Base-by-base conservation (phyloP, 2,113 vertebrate genomes). In the Bombycilla garrulus region DNA sequence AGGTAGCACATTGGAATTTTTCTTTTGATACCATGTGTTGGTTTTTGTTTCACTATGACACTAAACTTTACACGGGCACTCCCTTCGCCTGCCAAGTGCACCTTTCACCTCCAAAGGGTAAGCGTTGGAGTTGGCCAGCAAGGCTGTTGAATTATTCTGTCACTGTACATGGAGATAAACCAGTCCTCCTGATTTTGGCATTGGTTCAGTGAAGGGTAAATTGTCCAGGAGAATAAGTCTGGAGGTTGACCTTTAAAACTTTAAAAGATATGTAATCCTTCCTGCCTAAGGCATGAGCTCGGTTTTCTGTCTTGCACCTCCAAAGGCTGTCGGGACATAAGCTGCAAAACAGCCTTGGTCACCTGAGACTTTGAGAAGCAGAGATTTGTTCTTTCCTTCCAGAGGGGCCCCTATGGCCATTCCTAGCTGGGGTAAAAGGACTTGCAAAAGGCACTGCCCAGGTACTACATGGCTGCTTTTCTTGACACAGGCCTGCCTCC, bases 181-280 rank as follows among this genome's bases (percentile, higher is more conserved):
- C 62, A 28, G 53, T 53, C 33, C 17, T 85, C 31, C 58, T 78
- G 31, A 23, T 54, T 89, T 86, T 92, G 56, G 38, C 44, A 29
- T 86, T 65, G 71, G n/a, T 82, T 90, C 71, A 86, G 51, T 5
- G 44, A 60, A 61, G 65, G 69, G 44, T 92, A 81, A 82, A 76
- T 91, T 93, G 66, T 88, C 51, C 28, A 45, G 79, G 60, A 74
- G 65, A 86, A 1, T 72, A 66, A 77, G 11, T 79, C 81, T 64
- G 70, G 47, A 78, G 14, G 16, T 23, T 87, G 87, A 86, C 79
- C 87, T 92, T 86, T 90, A 94, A 94, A 93, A 67, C 74, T 74
- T 83, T 2, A 31, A 42, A 83, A 82, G 51, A 54, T 83, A 47
- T 0, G 1, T 77, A 92, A 92, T 84, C 54, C 54, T 50, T 84